A percentile compares a stretch with the other conserved stretches of the same genome.
These are phyloP conservation scores for Tenthredo mesomela DNA, from an alignment of 2,888 invertebrate species.

Conservation along the genomic window DNA sequence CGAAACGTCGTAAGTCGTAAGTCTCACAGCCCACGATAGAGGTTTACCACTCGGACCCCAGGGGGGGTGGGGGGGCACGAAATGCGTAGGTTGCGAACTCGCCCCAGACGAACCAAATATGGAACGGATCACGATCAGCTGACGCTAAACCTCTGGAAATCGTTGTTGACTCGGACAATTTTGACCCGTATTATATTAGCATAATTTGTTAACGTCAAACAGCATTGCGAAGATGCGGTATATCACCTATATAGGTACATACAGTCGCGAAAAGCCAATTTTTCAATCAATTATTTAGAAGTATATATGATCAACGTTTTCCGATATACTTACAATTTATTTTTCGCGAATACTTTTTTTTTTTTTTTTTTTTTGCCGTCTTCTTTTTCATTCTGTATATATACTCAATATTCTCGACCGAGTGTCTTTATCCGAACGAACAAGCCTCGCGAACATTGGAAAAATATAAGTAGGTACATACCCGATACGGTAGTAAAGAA, in stretches of 20 bases:
- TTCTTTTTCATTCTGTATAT: neutral
- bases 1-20: constrained; percentile 32
- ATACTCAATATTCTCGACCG: neutral
- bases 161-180: constrained; percentile 21
- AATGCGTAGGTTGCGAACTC: constrained; percentile 45
- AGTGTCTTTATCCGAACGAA: neutral
- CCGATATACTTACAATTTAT: neutral
- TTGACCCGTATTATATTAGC: neutral
- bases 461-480: neutral
- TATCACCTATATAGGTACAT: no score
- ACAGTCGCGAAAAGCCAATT: neutral
- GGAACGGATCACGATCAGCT: constrained; percentile 47
- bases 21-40: constrained; percentile 34
- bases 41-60: constrained; percentile 31
- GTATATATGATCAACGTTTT: no score
- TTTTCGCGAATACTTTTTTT: neutral
- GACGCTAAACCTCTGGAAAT: constrained; percentile 7
- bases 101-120: constrained; percentile 50
- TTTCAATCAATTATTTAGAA: neutral
- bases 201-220: neutral
- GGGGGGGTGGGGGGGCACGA: constrained; percentile 13
- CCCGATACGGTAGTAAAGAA: constrained; percentile 4
- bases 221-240: neutral
- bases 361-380: neutral
- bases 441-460: neutral